A percentile compares a stretch with the other conserved stretches of the same genome.
Conservation (phyloP, 2,888 invertebrate genomes). For the Diarsia mendica region DNA sequence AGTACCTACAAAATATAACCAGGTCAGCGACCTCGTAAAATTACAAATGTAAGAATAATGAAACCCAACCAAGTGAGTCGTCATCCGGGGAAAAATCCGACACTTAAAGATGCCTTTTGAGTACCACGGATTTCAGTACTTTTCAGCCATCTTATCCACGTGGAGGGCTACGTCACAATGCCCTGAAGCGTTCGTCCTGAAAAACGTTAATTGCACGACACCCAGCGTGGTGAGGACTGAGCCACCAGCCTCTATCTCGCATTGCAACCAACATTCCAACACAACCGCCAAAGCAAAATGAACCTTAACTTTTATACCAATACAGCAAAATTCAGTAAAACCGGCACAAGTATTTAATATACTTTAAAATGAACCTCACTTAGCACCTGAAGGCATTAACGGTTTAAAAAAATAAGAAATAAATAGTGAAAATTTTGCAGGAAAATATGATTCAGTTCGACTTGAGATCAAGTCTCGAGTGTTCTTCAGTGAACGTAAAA, state of each 20-base stretch:
- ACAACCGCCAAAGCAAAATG: conserved; percentile 58
- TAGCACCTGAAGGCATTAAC: conserved; percentile 71
- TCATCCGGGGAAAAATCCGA: conserved; percentile 69
- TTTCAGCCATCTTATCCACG: conserved; percentile 79
- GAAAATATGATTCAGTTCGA: conserved; percentile 56
- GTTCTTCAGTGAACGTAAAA: conserved; percentile 38
- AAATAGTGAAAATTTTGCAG: conserved; percentile 58
- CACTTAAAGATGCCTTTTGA: conserved; percentile 80
- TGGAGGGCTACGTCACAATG: conserved; percentile 81
- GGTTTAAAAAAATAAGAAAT: conserved; percentile 69
- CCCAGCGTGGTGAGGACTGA: conserved; percentile 74
- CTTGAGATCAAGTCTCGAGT: conserved; percentile 49
- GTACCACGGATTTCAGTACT: conserved; percentile 69
- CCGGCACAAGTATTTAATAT: conserved; percentile 63
- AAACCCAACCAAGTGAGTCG: conserved; percentile 62
- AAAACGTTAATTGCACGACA: conserved; percentile 87
- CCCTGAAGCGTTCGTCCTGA: conserved; percentile 80
- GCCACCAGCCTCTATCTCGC: conserved; percentile 69
- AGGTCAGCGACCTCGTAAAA: conserved; percentile 45
- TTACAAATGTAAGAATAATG: conserved; percentile 53
- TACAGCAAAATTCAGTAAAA: conserved; percentile 60
- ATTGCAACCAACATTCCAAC: conserved; percentile 76
- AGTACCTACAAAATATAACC: conserved; percentile 5
- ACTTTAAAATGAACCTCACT: conserved; percentile 71
- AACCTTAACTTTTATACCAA: conserved; percentile 64